Evolutionary conservation across 2,888 invertebrate species (phyloP).

Genomic region (Eristalis arbustorum): DNA sequence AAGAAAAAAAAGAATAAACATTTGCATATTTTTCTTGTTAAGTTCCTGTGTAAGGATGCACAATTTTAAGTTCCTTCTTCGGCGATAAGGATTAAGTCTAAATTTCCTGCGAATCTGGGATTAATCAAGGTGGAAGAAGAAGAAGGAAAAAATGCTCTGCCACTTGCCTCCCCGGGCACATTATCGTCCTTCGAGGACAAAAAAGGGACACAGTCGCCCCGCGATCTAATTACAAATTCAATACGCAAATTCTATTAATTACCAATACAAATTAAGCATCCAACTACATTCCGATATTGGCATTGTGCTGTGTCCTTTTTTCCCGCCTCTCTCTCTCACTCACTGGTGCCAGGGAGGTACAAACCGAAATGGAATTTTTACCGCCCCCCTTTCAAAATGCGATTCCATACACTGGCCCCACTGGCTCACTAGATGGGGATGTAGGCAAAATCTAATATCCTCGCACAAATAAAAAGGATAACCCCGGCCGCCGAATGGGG

Average conservation of each 20-base stretch:
- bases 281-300: slow-evolving; percentile 62
- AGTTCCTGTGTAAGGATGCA: slow-evolving; percentile 71
- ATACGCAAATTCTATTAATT: slow-evolving; percentile 79
- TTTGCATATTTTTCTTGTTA: slow-evolving; percentile 78
- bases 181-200: background rate
- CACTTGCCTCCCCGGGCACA: too few relatives aligned
- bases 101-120: slow-evolving; percentile 57
- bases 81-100: slow-evolving; percentile 62
- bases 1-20: slow-evolving; percentile 64
- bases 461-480: slow-evolving; percentile 20
- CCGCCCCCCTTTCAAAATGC: slow-evolving; percentile 24
- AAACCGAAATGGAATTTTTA: slow-evolving; percentile 53
- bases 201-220: slow-evolving; percentile 18
- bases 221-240: slow-evolving; percentile 77
- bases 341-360: background rate
- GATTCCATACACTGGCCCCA: slow-evolving; percentile 42
- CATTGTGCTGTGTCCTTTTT: slow-evolving; percentile 44
- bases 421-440: slow-evolving; percentile 32
- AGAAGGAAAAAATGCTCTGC: background rate
- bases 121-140: slow-evolving; percentile 53
- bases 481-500: slow-evolving; percentile 22
- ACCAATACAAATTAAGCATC: slow-evolving; percentile 76
- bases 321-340: background rate
- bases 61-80: slow-evolving; percentile 57
- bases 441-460: slow-evolving; percentile 57